These are phyloP conservation scores for Seira musarum DNA, from an alignment of 2,888 invertebrate genomes.

Conservation along the genomic window DNA sequence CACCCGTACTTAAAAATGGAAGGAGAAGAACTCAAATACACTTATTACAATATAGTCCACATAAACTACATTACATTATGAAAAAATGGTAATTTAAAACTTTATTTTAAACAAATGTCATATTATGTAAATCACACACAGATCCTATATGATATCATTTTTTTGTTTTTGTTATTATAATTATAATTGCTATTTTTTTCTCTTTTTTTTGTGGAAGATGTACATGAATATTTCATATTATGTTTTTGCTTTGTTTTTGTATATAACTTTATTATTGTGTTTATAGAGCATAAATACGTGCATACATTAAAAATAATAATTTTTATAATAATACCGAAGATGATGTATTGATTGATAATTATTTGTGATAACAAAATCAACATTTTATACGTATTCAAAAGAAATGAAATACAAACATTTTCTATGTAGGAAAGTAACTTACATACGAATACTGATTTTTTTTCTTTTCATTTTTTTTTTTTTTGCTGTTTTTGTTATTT, in stretches of 20 bases:
- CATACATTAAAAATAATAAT: constrained; percentile 14
- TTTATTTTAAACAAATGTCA: too few relatives aligned
- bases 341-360: constrained; percentile 17
- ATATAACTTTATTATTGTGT: constrained; percentile 18
- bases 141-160: constrained; percentile 12
- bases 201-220: too few relatives aligned
- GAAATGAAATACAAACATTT: constrained; percentile 38
- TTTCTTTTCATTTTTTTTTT: too few relatives aligned
- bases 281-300: constrained; percentile 16
- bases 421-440: too few relatives aligned
- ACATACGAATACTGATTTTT: too few relatives aligned
- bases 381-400: constrained; percentile 51
- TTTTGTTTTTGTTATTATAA: neutral
- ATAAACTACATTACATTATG: neutral
- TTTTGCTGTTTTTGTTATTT: too few relatives aligned
- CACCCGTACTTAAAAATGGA: constrained; percentile 43
- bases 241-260: constrained; percentile 5
- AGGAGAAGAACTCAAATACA: constrained; percentile 50
- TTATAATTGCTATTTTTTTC: too few relatives aligned
- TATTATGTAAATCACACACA: constrained; percentile 15
- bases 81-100: too few relatives aligned
- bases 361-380: constrained; percentile 47
- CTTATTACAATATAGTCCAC: constrained; percentile 56
- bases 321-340: neutral
- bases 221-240: neutral